Conservation (phyloP, 2,113 vertebrate genomes). For the Mobula birostris region DNA sequence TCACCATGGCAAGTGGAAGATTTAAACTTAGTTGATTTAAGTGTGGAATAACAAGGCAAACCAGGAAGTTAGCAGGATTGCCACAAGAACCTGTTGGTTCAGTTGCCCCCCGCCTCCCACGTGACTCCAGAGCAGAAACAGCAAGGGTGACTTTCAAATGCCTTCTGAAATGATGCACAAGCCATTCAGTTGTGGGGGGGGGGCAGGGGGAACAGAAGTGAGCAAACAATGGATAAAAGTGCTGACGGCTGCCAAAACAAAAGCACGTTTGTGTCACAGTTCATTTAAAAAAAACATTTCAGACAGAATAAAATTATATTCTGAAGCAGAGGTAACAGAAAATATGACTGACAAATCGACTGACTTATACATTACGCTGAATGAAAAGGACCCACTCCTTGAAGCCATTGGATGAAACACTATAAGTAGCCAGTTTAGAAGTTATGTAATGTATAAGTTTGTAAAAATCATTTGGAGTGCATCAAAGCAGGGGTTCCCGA, state of each 20-base stretch:
- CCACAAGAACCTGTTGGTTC: too few species aligned
- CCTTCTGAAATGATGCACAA: too few species aligned
- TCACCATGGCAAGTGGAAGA: too few species aligned
- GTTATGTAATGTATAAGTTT: neutral
- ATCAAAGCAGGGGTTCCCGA: neutral
- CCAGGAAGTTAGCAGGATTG: too few species aligned
- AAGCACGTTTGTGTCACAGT: neutral
- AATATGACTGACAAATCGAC: neutral
- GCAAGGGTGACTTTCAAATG: too few species aligned
- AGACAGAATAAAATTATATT: neutral
- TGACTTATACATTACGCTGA: neutral
- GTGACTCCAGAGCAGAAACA: too few species aligned
- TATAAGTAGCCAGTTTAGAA: neutral
- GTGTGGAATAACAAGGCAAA: too few species aligned
- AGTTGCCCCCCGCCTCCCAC: too few species aligned
- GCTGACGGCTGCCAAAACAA: neutral
- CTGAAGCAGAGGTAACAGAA: neutral
- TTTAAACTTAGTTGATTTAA: too few species aligned
- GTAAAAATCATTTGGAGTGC: neutral
- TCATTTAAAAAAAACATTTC: neutral
- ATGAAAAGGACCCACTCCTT: neutral
- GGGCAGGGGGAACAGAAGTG: too few species aligned
- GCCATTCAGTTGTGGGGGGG: too few species aligned
- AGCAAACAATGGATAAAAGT: too few species aligned
- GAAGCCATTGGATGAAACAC: neutral